phyloP scores from a whole-genome alignment of 2,113 vertebrate species.

The Pungitius pungitius region DNA sequence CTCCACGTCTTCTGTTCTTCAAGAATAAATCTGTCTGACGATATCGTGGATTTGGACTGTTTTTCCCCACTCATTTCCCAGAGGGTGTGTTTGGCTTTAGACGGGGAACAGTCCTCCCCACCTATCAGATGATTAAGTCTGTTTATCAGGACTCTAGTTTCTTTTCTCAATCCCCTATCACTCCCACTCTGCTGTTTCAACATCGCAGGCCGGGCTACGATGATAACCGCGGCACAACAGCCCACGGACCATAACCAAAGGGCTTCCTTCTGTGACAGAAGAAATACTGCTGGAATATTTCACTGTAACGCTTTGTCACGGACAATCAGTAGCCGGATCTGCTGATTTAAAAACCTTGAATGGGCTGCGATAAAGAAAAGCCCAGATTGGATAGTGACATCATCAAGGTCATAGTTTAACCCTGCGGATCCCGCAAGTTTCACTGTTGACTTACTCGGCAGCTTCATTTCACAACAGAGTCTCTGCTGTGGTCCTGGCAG shows the following conservation, averaged over 20 bases:
- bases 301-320: constrained; percentile 5
- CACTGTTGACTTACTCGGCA: constrained; percentile 11
- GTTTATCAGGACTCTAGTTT: constrained; percentile 38
- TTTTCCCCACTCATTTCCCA: constrained; percentile 2
- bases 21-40: background rate
- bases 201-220: constrained; percentile 12
- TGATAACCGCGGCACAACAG: constrained; percentile 46
- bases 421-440: constrained; percentile 16
- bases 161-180: constrained; percentile 49
- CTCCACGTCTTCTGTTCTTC: background rate
- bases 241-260: constrained; percentile 22
- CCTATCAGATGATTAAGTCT: constrained; percentile 28
- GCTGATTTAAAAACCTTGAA: constrained; percentile 12
- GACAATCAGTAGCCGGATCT: constrained; percentile 21
- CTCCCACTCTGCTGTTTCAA: constrained; percentile 53
- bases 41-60: background rate
- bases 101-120: background rate
- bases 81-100: constrained; percentile 4
- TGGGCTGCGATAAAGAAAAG: background rate
- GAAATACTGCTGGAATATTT: constrained; percentile 12
- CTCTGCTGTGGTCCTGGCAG: constrained; percentile 47
- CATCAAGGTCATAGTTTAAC: constrained; percentile 33
- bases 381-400: constrained; percentile 25
- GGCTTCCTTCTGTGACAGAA: background rate
- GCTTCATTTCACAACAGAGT: constrained; percentile 7